Evolutionary conservation across 2,797 vertebrate species (phyloP).

Genomic region (Scleropages formosus): DNA sequence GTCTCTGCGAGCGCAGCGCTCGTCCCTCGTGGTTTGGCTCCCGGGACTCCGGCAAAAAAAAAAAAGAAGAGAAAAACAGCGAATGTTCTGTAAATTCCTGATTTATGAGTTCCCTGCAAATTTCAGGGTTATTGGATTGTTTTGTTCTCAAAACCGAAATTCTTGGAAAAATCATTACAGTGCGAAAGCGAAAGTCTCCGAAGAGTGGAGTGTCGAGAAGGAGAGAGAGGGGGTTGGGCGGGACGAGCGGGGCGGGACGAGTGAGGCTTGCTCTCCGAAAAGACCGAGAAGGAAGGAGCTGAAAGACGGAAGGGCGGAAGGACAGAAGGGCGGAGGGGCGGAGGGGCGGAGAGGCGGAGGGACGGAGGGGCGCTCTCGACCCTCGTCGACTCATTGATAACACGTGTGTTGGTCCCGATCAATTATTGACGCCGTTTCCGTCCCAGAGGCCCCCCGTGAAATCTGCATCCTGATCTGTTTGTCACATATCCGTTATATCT

Average conservation of each 20-base stretch:
- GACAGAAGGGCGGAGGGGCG: no score
- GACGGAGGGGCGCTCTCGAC: conserved; percentile 52
- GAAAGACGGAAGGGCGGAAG: background rate
- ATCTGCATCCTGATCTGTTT: conserved; percentile 82
- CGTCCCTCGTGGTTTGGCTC: background rate
- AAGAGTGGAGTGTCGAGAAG: background rate
- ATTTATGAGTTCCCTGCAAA: conserved; percentile 27
- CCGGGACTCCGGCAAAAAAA: background rate
- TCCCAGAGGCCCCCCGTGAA: conserved; percentile 71
- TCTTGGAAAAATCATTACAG: conserved; percentile 20
- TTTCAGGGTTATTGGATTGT: conserved; percentile 27
- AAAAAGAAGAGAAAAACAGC: background rate
- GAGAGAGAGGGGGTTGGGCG: background rate
- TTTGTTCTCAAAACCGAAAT: conserved; percentile 22
- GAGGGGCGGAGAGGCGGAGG: no score
- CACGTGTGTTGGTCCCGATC: conserved; percentile 71
- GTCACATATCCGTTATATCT: conserved; percentile 80
- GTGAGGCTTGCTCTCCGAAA: background rate
- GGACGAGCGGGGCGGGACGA: background rate
- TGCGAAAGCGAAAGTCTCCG: conserved; percentile 16
- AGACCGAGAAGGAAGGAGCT: background rate
- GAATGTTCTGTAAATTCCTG: conserved; percentile 27
- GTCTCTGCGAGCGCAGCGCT: background rate
- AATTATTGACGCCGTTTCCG: conserved; percentile 74
- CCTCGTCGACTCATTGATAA: conserved; percentile 69